A percentile compares a stretch with the other conserved stretches of the same genome.
phyloP scores from a whole-genome alignment of 64 coral and sea anemone species.

The Pocillopora damicornis region DNA sequence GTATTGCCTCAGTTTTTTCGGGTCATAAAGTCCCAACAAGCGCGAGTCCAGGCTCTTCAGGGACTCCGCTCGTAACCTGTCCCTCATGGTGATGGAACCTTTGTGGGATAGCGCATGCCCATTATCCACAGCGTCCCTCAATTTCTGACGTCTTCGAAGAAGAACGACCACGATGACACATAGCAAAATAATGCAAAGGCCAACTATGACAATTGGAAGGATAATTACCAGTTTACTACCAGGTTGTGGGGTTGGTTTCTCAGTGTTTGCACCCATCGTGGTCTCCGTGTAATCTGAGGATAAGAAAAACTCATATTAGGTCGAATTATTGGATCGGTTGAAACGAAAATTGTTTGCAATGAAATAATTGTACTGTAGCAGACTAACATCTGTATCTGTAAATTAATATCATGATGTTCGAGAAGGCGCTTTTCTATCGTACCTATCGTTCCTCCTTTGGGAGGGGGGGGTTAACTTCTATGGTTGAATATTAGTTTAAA shows the following conservation, averaged over 20 bases:
- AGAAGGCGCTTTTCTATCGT: too few species aligned
- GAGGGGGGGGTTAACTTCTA: too few species aligned
- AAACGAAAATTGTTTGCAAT: too few species aligned
- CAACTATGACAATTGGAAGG: slow-evolving; percentile 13
- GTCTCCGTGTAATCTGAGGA: slow-evolving; percentile 1
- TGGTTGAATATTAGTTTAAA: too few species aligned
- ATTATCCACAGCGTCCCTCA: slow-evolving; percentile 59
- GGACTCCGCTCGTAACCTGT: slow-evolving; percentile 67
- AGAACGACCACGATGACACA: slow-evolving; percentile 2
- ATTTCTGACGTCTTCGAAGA: slow-evolving; percentile 2
- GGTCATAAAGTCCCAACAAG: slow-evolving; percentile 77
- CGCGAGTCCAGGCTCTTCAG: slow-evolving; percentile 71
- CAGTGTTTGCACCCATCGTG: not conserved
- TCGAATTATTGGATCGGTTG: not conserved
- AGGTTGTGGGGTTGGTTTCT: not conserved
- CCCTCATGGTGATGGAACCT: slow-evolving; percentile 75
- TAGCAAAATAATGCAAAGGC: slow-evolving; percentile 26
- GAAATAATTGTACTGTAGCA: too few species aligned
- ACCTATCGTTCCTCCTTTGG: too few species aligned
- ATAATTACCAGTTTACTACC: not conserved
- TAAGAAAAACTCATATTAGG: not conserved
- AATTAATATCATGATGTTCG: too few species aligned
- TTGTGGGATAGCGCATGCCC: slow-evolving; percentile 23
- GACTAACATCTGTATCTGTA: too few species aligned
- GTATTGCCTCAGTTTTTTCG: slow-evolving; percentile 74